These are phyloP conservation scores for Epinotia demarniana DNA, from an alignment of 2,888 invertebrate genomes.

Conservation along the genomic window DNA sequence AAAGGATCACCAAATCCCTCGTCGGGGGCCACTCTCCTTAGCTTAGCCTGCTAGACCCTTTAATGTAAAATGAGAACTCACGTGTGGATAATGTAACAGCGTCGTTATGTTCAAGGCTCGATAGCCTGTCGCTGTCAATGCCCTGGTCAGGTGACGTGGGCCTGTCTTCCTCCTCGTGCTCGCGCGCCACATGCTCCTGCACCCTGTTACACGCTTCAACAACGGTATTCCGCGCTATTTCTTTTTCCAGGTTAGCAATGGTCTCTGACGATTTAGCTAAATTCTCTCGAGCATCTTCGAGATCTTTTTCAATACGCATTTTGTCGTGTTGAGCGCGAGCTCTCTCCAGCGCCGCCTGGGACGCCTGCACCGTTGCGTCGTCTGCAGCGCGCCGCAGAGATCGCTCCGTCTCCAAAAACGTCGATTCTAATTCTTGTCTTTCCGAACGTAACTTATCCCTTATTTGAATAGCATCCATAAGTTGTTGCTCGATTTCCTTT, in stretches of 20 bases:
- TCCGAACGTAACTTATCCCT: conserved; percentile 69
- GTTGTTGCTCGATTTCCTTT: conserved; percentile 68
- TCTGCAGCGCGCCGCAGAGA: conserved; percentile 88
- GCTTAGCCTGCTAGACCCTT: no score
- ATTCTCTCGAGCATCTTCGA: conserved; percentile 83
- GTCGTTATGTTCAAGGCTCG: conserved; percentile 86
- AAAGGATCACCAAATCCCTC: no score
- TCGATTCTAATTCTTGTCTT: conserved; percentile 72
- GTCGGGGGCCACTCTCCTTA: no score
- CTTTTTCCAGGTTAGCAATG: conserved; percentile 74
- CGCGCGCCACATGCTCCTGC: conserved; percentile 56
- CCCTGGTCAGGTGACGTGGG: conserved; percentile 93
- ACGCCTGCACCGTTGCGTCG: conserved; percentile 89
- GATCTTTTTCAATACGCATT: conserved; percentile 86
- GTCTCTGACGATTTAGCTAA: conserved; percentile 65
- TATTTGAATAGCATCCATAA: conserved; percentile 60
- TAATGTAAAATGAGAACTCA: conserved; percentile 59
- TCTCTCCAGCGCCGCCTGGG: conserved; percentile 89
- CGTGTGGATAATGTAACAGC: conserved; percentile 75
- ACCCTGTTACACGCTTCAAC: conserved; percentile 65
- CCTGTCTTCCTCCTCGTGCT: conserved; percentile 66
- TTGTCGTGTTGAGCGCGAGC: conserved; percentile 90
- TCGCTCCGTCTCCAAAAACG: conserved; percentile 81
- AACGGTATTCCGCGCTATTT: conserved; percentile 75
- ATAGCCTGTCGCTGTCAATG: conserved; percentile 92